Evolutionary conservation across 2,888 invertebrate species (phyloP), one percentile per base, ranked within the genome.

Genomic region (Yponomeuta plumbellus): DNA sequence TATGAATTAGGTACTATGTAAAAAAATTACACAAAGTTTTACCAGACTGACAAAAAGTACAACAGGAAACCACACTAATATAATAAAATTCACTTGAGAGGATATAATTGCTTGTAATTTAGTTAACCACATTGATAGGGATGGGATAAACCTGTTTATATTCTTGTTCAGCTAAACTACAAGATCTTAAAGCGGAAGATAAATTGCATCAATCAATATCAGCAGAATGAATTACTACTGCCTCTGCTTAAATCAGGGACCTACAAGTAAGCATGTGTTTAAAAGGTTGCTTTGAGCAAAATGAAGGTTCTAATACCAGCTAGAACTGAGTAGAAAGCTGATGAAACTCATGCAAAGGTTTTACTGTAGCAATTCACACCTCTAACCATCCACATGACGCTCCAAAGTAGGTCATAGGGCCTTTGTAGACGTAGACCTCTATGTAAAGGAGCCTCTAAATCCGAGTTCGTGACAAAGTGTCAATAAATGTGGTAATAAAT

Each of bases 401-500:
- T 58, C 58, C 20, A 61, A 61, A 34, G n/a, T 61, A n/a, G 34
- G 61, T 61, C 61, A 61, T 23, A 23, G 26, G 5, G 13, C n/a
- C 57, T 57, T 57, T 57, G 17, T 11, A 57, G 20, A 8, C n/a
- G 21, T n/a, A n/a, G n/a, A n/a, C n/a, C 58, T 58, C 21, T 13
- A n/a, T 17, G 5, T 52, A 52, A 17, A 52, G 10, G 44, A 52
- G 44, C 17, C 44, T 52, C 17, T 1, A 1, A 52, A 17, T 39
- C 5, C 39, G 20, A 62, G 13, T 40, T 44, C 1, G 63, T 21
- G 63, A 63, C 40, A 11, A 17, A 63, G 22, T 44, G 21, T 5
- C 22, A 44, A 26, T 63, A 63, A 63, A 63, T 21, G 63, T 44
- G n/a, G 44, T 63, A 63, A 63, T 21, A 40, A n/a, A 63, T 40